These are phyloP conservation scores for Montipora foliosa DNA, from an alignment of 64 coral and sea anemone species.

Conservation along the genomic window DNA sequence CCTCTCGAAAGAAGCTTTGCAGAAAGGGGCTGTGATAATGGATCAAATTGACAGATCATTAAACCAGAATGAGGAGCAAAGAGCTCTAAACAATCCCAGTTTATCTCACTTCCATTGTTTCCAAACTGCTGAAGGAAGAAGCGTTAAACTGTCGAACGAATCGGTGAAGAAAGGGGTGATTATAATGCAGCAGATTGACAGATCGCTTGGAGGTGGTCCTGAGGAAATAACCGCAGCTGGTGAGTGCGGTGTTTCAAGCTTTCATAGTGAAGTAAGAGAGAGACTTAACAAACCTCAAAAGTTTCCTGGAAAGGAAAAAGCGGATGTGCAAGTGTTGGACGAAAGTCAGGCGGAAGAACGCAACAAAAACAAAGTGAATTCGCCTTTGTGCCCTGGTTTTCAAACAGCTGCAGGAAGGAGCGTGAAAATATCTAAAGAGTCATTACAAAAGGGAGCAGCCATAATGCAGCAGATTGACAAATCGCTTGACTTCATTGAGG, in stretches of 20 bases:
- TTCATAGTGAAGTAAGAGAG: constrained; percentile 27
- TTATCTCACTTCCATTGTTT: neutral
- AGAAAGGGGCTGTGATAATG: constrained; percentile 45
- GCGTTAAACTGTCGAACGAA: neutral
- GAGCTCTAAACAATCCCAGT: neutral
- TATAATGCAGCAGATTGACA: constrained; percentile 19
- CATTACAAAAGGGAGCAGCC: constrained; percentile 27
- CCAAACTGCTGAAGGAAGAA: neutral
- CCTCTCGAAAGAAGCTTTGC: constrained; percentile 27
- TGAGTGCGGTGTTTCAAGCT: neutral
- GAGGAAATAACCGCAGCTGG: neutral
- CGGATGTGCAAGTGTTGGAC: neutral
- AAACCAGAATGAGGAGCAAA: neutral
- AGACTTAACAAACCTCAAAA: neutral
- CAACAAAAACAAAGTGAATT: neutral
- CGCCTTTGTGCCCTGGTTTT: neutral
- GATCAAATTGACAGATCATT: constrained; percentile 9
- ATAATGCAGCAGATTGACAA: constrained; percentile 27
- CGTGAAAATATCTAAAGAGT: constrained; percentile 40
- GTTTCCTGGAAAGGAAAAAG: constrained; percentile 3
- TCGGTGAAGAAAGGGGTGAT: constrained; percentile 3
- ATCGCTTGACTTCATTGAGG: neutral
- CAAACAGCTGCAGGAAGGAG: constrained; percentile 55
- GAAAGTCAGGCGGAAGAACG: neutral
- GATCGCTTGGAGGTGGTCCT: neutral